Evolutionary conservation across 2,113 vertebrate species (phyloP), one percentile per base, ranked within the genome.

Genomic region (Aspiorhynchus laticeps): DNA sequence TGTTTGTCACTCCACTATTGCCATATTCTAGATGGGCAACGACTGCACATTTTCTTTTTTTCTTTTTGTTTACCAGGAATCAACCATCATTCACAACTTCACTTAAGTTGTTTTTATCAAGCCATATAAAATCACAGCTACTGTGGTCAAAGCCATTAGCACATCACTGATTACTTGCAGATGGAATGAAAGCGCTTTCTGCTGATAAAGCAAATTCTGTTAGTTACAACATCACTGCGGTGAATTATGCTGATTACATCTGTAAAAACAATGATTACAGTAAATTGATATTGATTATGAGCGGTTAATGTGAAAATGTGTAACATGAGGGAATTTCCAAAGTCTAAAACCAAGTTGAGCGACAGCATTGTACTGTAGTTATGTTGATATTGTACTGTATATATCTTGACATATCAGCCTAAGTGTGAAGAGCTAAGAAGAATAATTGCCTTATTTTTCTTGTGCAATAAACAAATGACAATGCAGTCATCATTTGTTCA

Each of bases 241-340:
- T 41, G 21, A 73, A 41, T 73, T 71, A 71, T 38, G 33, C 36
- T 9, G 9, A 41, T 73, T 11, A 73, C 69, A 75, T 46, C 73
- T 75, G 73, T 75, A 75, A 15, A 75, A 75, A 75, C 21, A 75
- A 75, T 38, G 33, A 11, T 43, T 75, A 75, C 2, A 75, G 41
- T 26, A 26, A 46, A 73, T 0, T 38, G 19, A 38, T 73, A 38
- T 38, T 21, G 69, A 73, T 73, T 38, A 41, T 73, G 26, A 67
- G 63, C 12, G 36, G 36, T 41, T 69, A 69, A 36, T 75, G 21
- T 59, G 56, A 59, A 59, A 59, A n/a, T 59, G 21, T n/a, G 53
- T n/a, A 10, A 59, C 21, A 59, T 59, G 41, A 41, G 73, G 41
- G 41, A 75, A 46, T 46, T 46, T 75, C 41, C 41, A 15, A 46